Evolutionary conservation across 2,888 invertebrate species (phyloP), one percentile per base, ranked within the genome.

Genomic region (Eubasilissa splendida): DNA sequence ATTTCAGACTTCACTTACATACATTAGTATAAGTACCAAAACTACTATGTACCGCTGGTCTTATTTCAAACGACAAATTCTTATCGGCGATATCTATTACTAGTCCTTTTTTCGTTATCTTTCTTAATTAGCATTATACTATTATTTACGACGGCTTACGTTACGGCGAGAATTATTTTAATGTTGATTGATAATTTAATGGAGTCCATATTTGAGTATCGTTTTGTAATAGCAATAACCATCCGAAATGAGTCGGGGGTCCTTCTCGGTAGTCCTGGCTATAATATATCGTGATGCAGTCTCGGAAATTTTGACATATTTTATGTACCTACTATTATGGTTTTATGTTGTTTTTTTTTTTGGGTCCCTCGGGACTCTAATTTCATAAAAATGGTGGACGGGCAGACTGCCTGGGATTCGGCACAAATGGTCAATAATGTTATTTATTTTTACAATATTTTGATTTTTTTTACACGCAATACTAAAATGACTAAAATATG

Each of bases 231-330:
- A 42, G 3, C 4, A 9, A 3, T n/a, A 11, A 58, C 0, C 4
- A n/a, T 4, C 58, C 11, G 12, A 58, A 58, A 42, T 42, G 42
- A 42, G 42, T 42, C 7, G 42, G 42, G 42, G 11, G 58, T 68
- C 68, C 68, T 63, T 63, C 63, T 31, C 31, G 63, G 63, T 63
- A 63, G 63, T 63, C 63, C 8, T 63, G 63, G 31, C 4, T 31
- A n/a, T 33, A 63, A 65, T 33, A 22, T 60, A 60, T 63, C 63
- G 63, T 68, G 68, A 50, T 68, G 68, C 14, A 52, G 50, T 68
- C 68, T n/a, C 50, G 50, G 52, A 68, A 66, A 68, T 68, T 22
- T 68, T 42, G 68, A 68, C 68, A 68, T 14, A 68, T 68, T 50
- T 50, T 68, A 42, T 42, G 0, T 42, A 42, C 42, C 42, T 42